Evolutionary conservation across 2,797 vertebrate genomes (phyloP), one percentile per base, ranked within the genome.

Genomic region (Urophycis tenuis): DNA sequence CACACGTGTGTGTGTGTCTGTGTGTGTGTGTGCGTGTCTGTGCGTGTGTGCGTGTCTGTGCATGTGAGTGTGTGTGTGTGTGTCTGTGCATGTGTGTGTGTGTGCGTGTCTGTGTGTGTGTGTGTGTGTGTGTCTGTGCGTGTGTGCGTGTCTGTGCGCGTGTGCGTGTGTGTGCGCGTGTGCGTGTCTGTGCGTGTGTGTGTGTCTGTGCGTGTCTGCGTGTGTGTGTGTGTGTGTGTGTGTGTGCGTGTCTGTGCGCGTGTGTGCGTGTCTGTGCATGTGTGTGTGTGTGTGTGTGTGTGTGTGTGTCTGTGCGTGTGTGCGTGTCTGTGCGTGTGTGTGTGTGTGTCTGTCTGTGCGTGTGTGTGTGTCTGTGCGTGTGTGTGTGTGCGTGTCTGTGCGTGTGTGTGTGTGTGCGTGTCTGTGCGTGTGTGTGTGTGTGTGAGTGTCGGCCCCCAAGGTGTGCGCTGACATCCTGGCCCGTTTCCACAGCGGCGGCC

Each of bases 401-500:
- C 69, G 3, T 74, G 76, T 14, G 30, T 25, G 11, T 34, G 49
- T 34, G 31, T 64, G 22, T 45, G 45, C 7, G 19, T 25, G 45
- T 22, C 7, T 29, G 53, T 74, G 33, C 35, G 49, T 67, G 30
- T 36, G 73, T 74, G 29, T 75, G 69, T 74, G 73, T 32, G 73
- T 74, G 60, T 45, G 75, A 73, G 67, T 74, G 77, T 88, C 90
- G 86, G 84, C 78, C 81, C 60, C 79, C 82, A 85, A 85, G 86
- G 83, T 89, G 84, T 89, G 89, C 88, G 87, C 84, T 87, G 90
- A 90, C 88, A 88, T 81, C 75, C 71, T 41, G 79, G 82, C 77
- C 60, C 83, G 85, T 83, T 89, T 91, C 86, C 74, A 79, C 84
- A 88, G 89, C 83, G 89, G 89, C 25, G 60, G 91, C 91, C 88